Evolutionary conservation across 2,797 vertebrate genomes (phyloP), one percentile per base, ranked within the genome.

Genomic region (Coluber constrictor): DNA sequence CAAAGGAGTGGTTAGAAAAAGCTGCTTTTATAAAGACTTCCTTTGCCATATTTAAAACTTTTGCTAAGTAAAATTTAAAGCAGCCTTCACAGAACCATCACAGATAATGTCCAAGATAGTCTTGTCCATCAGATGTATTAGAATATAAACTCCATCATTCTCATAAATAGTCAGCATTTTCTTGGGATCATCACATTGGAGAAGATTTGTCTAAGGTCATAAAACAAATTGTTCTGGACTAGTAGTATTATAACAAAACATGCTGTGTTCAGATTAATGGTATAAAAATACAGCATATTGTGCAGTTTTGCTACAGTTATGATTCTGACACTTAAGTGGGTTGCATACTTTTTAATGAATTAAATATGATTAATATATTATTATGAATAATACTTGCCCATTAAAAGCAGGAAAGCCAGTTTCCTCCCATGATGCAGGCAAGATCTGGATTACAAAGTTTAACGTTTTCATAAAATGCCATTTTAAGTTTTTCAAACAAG

Each of bases 291-390:
- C 18, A 61, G 18, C 20, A 55, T 92, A 13, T 1, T 54, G 12
- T 88, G 47, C 43, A 12, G 9, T n/a, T 63, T 47, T 57, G 20
- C 60, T 92, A 13, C 25, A n/a, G 15, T 88, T 27, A 43, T n/a
- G 43, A 66, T 15, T 15, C 87, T 87, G 23, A 13, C 5, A 63
- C 89, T 92, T 83, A 92, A 89, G 86, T 23, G 92, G 94, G 74
- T 79, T 74, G 0, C 74, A 83, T 83, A 83, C 74, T 47, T 83
- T 47, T 83, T 47, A 25, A 83, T 83, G 74, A 83, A 83, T 47
- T 83, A 83, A 83, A 29, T 74, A 23, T 11, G 29, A 20, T 55
- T 89, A 7, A 20, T 56, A 63, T 32, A 10, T n/a, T 90, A 86
- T 23, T 25, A 55, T 23, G 43, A 61, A 7, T 54, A 13, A 3